Evolutionary conservation across 2,888 invertebrate genomes (phyloP), one percentile per base, ranked within the genome.

Genomic region (Drosophila putrida): DNA sequence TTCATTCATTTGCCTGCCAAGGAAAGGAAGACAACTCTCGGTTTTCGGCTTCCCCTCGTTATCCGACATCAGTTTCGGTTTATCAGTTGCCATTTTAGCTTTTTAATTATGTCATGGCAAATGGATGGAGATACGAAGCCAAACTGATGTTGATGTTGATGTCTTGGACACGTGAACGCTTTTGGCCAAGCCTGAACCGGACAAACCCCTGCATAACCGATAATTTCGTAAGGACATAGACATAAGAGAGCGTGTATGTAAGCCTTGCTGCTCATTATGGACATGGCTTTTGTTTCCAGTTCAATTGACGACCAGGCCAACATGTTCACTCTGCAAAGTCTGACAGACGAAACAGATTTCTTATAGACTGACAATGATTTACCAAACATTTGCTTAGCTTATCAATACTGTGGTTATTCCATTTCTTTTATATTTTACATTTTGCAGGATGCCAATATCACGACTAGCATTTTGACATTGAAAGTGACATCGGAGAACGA

Each of bases 401-500:
- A 44, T 31, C 38, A 10, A n/a, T 46, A 2, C 20, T 20, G 20
- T 20, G 20, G 2, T 20, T 20, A 3, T 20, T 20, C 20, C 20
- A 43, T 13, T 28, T 53, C 5, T 4, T 4, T 9, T 38, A 2
- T 13, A n/a, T 10, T 55, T 44, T 31, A 20, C 4, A 47, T 46
- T 65, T 57, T 49, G 5, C 84, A 92, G 92, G 92, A 92, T 67
- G 90, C 90, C 51, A 93, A 96, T 85, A 94, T 95, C 54, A 96
- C 96, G 6, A 95, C 95, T 76, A 96, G 96, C 89, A 95, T 96
- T 60, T 93, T 97, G 65, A 95, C 95, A 2, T 94, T 97, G 92
- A 95, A 95, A 70, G 95, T 97, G 49, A 94, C 95, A 71, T 94
- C 96, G 67, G 95, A 96, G 80, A 97, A 97, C 93, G 96, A 97